Base-by-base conservation (phyloP, 2,888 invertebrate species). In the Glaucopsyche alexis region DNA sequence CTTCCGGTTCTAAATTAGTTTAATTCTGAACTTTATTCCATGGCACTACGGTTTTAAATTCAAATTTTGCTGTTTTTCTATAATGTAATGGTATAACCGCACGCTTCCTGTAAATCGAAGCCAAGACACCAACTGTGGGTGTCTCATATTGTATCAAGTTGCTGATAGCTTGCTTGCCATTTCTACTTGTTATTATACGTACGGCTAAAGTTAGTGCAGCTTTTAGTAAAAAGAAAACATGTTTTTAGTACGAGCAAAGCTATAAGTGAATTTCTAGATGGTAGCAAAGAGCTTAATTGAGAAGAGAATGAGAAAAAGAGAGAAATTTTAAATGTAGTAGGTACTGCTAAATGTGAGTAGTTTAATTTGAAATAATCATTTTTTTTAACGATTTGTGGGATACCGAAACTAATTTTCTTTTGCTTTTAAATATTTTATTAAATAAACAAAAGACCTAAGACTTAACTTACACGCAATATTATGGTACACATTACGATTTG, bases 91-190 rank as follows among this genome's bases (percentile, higher is more conserved):
- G 86, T 86, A 84, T 85, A 85, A 87, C 87, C 84, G 82, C 81
- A 81, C 80, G 85, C 87, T 89, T 91, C 92, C 92, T 90, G 91
- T 91, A 90, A 92, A 83, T 80, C 77, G 85, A 90, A 86, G 89
- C 84, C 78, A 76, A 77, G 79, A 82, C 80, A 82, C 82, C 81
- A 78, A 81, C 83, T 80, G 86, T 88, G 88, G 88, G 88, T 87
- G 86, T 87, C 77, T 82, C 81, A 74, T 80, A 79, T 79, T 78
- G 80, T 85, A 85, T 88, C 87, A 78, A 80, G 82, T 89, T 87
- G 79, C 87, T 83, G 78, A 76, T 77, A 81, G 81, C 82, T 75
- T 76, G 69, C 69, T 49, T 69, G 49, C 69, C 49, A 29, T 75
- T 76, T 78, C 74, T 77, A 74, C 72, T 47, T 64, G 42, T 50